phyloP scores from a whole-genome alignment of 2,888 invertebrate species.

The Scaptomyza tumidula region DNA sequence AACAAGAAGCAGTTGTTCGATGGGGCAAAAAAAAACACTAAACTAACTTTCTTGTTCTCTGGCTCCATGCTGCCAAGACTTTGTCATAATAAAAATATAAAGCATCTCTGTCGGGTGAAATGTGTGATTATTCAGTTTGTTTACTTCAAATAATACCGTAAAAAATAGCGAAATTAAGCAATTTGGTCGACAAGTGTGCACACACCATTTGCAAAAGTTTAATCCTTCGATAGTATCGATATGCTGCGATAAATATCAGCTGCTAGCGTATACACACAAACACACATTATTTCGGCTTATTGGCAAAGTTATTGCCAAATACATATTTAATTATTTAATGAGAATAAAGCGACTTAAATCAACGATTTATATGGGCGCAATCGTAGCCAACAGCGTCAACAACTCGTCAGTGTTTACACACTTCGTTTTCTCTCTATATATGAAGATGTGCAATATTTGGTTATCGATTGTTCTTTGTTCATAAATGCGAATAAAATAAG shows the following conservation, averaged over 20 bases:
- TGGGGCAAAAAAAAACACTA: too few species aligned
- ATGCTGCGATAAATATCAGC: neutral
- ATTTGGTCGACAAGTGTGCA: slow-evolving; percentile 1
- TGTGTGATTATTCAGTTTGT: neutral
- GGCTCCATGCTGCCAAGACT: too few species aligned
- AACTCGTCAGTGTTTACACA: neutral
- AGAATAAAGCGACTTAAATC: neutral
- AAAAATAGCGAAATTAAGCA: neutral
- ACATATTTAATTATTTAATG: neutral
- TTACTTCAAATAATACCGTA: neutral
- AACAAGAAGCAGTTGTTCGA: too few species aligned
- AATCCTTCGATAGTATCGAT: neutral
- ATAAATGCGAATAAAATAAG: neutral
- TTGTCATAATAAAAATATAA: too few species aligned
- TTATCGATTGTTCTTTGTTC: neutral
- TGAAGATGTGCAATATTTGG: too few species aligned
- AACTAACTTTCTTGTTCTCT: too few species aligned
- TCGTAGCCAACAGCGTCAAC: neutral
- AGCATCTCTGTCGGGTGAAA: slow-evolving; percentile 15
- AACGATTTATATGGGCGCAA: neutral
- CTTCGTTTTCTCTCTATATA: too few species aligned
- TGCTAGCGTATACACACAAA: too few species aligned
- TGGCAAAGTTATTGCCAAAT: neutral
- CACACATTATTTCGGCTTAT: neutral
- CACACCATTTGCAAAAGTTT: neutral